Conservation (phyloP, 2,797 vertebrate species). For the Synaphobranchus kaupii region DNA sequence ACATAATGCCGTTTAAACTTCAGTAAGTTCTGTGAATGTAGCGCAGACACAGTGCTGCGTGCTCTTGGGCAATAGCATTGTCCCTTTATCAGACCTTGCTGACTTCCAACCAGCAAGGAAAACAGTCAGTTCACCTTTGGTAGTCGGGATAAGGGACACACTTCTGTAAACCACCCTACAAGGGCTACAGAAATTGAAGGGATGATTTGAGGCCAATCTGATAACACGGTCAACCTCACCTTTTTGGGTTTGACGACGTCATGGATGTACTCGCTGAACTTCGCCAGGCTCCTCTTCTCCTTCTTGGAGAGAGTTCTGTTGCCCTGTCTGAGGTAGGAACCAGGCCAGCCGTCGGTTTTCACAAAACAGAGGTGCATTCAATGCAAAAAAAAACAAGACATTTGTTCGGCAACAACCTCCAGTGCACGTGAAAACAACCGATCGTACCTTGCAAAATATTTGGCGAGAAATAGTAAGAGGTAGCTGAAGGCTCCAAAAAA, state of each 20-base stretch:
- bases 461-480: conserved; percentile 70
- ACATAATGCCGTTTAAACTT: no score
- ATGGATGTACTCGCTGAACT: conserved; percentile 71
- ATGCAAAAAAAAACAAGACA: conserved; percentile 1
- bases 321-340: conserved; percentile 57
- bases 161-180: no score
- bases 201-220: not conserved
- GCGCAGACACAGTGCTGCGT: no score
- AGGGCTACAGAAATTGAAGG: not conserved
- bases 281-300: conserved; percentile 70
- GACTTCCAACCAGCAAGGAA: no score
- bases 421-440: not conserved
- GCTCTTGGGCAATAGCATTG: no score
- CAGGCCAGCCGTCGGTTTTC: conserved; percentile 21
- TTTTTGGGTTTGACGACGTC: conserved; percentile 74
- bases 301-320: conserved; percentile 73
- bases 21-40: no score
- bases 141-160: no score
- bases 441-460: conserved; percentile 73
- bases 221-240: conserved; percentile 52
- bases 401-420: not conserved
- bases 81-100: no score
- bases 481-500: conserved; percentile 69
- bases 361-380: no score
- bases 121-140: no score